Evolutionary conservation across 2,113 vertebrate species (phyloP).

Genomic region (Symphodus melops): DNA sequence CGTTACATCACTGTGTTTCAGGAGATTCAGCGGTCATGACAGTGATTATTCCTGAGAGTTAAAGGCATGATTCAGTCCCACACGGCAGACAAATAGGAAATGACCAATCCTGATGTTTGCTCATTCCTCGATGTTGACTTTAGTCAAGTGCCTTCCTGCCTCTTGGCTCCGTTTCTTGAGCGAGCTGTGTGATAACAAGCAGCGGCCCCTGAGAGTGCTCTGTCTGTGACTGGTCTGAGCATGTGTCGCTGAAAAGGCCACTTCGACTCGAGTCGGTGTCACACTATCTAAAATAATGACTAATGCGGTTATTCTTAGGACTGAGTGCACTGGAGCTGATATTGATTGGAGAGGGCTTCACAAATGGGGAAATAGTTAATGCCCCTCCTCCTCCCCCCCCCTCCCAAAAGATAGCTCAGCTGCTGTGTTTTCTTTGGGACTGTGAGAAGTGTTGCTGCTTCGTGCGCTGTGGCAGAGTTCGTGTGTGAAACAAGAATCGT

Average conservation of each 20-base stretch:
- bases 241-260: slow-evolving; percentile 68
- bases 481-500: neutral
- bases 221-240: slow-evolving; percentile 70
- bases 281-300: slow-evolving; percentile 76
- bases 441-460: slow-evolving; percentile 6
- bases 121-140: slow-evolving; percentile 67
- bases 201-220: slow-evolving; percentile 48
- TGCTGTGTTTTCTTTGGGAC: slow-evolving; percentile 28
- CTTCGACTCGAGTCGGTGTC: slow-evolving; percentile 62
- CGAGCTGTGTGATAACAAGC: slow-evolving; percentile 66
- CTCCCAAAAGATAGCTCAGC: slow-evolving; percentile 68
- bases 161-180: slow-evolving; percentile 59
- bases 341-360: slow-evolving; percentile 64
- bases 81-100: slow-evolving; percentile 52
- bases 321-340: slow-evolving; percentile 73
- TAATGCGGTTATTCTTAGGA: slow-evolving; percentile 79
- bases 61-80: slow-evolving; percentile 18
- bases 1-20: neutral
- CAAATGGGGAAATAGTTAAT: slow-evolving; percentile 61
- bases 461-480: slow-evolving; percentile 26
- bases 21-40: neutral
- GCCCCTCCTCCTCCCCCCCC: slow-evolving; percentile 44
- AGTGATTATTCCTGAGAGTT: neutral
- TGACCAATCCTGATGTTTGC: slow-evolving; percentile 32
- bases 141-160: slow-evolving; percentile 41